phyloP scores from a whole-genome alignment of 1,140 invertebrate genomes.

The Lethocerus indicus region DNA sequence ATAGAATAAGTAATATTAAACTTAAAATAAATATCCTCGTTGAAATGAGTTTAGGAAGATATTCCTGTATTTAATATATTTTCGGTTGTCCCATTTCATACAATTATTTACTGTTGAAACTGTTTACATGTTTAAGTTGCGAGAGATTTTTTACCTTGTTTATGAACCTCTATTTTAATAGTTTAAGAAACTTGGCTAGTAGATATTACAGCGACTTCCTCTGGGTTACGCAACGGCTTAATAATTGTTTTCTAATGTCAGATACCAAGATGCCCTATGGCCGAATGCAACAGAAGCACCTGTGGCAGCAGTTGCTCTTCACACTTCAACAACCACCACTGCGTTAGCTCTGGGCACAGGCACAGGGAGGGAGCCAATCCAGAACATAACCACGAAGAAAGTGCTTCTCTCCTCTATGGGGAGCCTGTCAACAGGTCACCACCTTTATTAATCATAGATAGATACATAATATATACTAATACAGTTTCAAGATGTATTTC shows the following conservation, averaged over 20 bases:
- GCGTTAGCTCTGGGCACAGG: background rate
- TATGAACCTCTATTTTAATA: background rate
- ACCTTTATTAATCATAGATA: background rate
- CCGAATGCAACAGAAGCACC: slow-evolving; percentile 8
- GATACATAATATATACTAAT: background rate
- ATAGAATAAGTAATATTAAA: too few species aligned
- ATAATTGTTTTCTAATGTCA: background rate
- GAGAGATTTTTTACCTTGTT: background rate
- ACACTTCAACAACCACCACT: slow-evolving; percentile 9
- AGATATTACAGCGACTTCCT: background rate
- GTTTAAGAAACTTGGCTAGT: background rate
- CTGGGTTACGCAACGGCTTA: background rate
- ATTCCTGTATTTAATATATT: too few species aligned
- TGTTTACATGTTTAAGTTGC: background rate
- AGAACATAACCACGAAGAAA: slow-evolving; percentile 12
- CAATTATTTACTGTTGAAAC: background rate
- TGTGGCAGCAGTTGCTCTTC: slow-evolving; percentile 10
- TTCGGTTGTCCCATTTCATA: too few species aligned
- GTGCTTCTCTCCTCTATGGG: slow-evolving; percentile 12
- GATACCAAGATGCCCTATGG: slow-evolving; percentile 5
- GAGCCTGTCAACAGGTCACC: slow-evolving; percentile 10
- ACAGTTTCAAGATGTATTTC: background rate
- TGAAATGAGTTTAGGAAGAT: too few species aligned
- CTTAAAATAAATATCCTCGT: too few species aligned
- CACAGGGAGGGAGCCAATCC: slow-evolving; percentile 3